phyloP scores from a whole-genome alignment of 1,140 invertebrate genomes.

The Planococcus citri region DNA sequence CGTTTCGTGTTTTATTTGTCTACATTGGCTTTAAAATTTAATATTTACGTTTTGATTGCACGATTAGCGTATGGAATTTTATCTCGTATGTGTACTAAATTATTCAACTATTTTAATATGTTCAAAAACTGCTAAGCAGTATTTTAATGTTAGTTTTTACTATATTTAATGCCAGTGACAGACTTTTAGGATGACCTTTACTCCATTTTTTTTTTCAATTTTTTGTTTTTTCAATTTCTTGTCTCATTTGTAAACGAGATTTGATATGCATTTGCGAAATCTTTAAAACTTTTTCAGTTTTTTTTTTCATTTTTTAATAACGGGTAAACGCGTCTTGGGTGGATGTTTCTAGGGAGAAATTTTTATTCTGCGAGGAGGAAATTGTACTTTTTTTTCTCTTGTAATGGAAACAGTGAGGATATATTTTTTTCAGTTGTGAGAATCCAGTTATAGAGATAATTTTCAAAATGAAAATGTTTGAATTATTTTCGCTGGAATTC shows the following conservation, averaged over 20 bases:
- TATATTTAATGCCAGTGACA: not conserved
- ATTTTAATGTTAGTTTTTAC: not conserved
- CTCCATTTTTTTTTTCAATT: not conserved
- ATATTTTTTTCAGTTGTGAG: no score
- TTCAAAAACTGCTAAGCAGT: not conserved
- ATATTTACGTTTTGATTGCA: not conserved
- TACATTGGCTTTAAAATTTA: not conserved
- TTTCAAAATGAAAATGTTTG: no score
- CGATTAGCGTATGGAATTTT: constrained; percentile 1
- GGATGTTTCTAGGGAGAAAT: no score
- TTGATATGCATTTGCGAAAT: constrained; percentile 14
- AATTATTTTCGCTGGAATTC: no score
- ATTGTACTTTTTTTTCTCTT: no score
- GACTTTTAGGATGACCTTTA: not conserved
- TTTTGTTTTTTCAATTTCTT: no score
- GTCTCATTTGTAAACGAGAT: constrained; percentile 15
- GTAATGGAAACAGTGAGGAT: no score
- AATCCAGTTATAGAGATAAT: no score
- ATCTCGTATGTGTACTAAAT: constrained; percentile 7
- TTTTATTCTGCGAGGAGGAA: no score
- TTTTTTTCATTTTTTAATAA: no score
- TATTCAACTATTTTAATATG: not conserved
- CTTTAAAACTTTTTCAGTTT: no score
- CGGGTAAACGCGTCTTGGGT: no score
- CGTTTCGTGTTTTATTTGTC: not conserved